A percentile compares a stretch with the other conserved stretches of the same genome.
These are phyloP conservation scores for Crocuta crocuta DNA, from an alignment of 2,113 vertebrate species.

Conservation along the genomic window DNA sequence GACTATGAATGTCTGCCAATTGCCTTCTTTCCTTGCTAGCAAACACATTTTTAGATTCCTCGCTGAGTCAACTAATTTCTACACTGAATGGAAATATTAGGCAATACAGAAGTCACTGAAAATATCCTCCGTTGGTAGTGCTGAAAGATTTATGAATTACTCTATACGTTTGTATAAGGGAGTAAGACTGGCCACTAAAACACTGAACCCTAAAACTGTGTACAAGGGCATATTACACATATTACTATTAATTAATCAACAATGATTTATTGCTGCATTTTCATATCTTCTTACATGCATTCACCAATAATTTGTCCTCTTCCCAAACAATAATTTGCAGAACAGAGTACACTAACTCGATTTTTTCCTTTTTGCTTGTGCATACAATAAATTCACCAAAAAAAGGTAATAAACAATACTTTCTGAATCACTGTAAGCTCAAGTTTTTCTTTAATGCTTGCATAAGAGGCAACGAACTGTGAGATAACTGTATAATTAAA, in stretches of 20 bases:
- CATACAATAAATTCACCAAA: neutral
- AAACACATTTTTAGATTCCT: constrained; percentile 67
- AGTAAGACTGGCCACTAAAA: neutral
- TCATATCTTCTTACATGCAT: neutral
- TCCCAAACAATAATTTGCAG: neutral
- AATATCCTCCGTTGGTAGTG: neutral
- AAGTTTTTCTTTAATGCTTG: constrained; percentile 9
- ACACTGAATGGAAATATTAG: constrained; percentile 51
- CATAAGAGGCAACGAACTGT: constrained; percentile 13
- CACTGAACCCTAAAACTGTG: neutral
- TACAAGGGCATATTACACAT: neutral
- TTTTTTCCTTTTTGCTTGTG: constrained; percentile 2
- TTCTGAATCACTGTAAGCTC: neutral
- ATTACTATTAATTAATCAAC: neutral
- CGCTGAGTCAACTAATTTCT: constrained; percentile 45
- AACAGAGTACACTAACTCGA: neutral
- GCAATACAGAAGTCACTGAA: neutral
- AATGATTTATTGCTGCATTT: neutral
- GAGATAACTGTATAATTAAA: constrained; percentile 54
- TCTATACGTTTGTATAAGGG: neutral
- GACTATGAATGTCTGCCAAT: constrained; percentile 64
- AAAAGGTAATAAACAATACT: neutral
- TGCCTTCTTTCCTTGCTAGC: constrained; percentile 43
- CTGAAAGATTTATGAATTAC: neutral
- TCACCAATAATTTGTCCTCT: neutral